These are phyloP conservation scores for Drosophila mimica DNA, from an alignment of 2,888 invertebrate species.

Conservation along the genomic window DNA sequence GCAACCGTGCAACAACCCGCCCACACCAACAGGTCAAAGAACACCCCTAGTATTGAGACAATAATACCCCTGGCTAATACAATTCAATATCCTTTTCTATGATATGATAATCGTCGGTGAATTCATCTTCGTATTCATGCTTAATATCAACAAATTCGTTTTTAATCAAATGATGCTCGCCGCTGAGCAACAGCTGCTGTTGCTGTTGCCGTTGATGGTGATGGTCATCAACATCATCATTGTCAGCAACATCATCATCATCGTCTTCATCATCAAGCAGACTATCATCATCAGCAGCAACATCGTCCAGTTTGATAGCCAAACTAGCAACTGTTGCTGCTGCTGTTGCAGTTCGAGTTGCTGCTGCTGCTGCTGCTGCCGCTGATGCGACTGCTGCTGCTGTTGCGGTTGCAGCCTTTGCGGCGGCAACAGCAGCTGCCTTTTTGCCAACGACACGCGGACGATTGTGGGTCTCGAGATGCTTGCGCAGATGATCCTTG, in stretches of 20 bases:
- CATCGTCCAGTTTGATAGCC: constrained; percentile 55
- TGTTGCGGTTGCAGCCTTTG: constrained; percentile 26
- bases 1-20: constrained; percentile 1
- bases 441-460: constrained; percentile 78
- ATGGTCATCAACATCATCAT: constrained; percentile 59
- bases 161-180: constrained; percentile 55
- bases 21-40: neutral
- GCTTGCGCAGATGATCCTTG: constrained; percentile 96
- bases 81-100: constrained; percentile 76
- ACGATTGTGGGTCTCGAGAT: constrained; percentile 90
- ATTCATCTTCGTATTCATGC: constrained; percentile 67
- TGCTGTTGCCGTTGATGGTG: constrained; percentile 23
- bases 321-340: constrained; percentile 16
- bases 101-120: constrained; percentile 60
- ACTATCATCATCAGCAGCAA: constrained; percentile 70
- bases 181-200: constrained; percentile 44
- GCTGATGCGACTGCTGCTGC: neutral
- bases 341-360: neutral
- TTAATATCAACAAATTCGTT: constrained; percentile 65
- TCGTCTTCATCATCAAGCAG: constrained; percentile 63
- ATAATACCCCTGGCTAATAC: constrained; percentile 45
- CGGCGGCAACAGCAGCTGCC: constrained; percentile 50
- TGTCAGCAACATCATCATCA: constrained; percentile 39
- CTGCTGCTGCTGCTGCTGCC: constrained; percentile 5
- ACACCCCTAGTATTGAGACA: neutral